These are phyloP conservation scores for Cartodere bifasciata DNA, from an alignment of 2,888 invertebrate species.

Conservation along the genomic window DNA sequence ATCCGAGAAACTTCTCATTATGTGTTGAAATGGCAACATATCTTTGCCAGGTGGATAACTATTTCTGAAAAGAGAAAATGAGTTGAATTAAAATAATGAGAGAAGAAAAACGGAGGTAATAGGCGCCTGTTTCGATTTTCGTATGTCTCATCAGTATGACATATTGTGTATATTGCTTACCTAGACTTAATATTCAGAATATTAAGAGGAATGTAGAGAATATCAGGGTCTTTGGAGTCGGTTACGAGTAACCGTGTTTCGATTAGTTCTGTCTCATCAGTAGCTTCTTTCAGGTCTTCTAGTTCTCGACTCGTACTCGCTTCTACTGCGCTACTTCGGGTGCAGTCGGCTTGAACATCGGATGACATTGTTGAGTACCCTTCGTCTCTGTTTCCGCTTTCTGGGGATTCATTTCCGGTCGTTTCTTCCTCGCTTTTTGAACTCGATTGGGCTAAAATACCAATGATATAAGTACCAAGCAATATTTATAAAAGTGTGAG, in stretches of 20 bases:
- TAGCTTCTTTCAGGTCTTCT: constrained; percentile 62
- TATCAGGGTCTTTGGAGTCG: constrained; percentile 48
- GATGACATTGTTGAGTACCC: constrained; percentile 78
- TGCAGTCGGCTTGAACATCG: constrained; percentile 63
- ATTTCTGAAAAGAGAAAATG: constrained; percentile 36
- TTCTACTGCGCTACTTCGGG: constrained; percentile 32
- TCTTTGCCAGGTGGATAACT: constrained; percentile 61
- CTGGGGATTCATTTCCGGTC: constrained; percentile 56
- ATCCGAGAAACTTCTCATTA: constrained; percentile 62
- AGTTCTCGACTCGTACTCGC: constrained; percentile 36
- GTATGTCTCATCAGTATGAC: not conserved
- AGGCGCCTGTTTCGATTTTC: not conserved
- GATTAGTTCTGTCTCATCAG: constrained; percentile 52
- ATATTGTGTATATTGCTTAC: constrained; percentile 15
- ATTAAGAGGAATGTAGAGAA: constrained; percentile 56
- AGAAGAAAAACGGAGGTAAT: not conserved
- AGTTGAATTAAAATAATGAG: not conserved
- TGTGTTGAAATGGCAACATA: constrained; percentile 56
- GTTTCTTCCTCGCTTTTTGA: constrained; percentile 49
- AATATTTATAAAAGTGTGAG: no score
- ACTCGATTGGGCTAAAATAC: constrained; percentile 33
- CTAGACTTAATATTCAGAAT: constrained; percentile 35
- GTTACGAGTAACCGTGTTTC: constrained; percentile 43
- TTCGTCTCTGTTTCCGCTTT: constrained; percentile 66
- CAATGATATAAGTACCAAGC: constrained; percentile 2